These are phyloP conservation scores for Adelges cooleyi DNA, from an alignment of 1,140 invertebrate species.

Conservation along the genomic window DNA sequence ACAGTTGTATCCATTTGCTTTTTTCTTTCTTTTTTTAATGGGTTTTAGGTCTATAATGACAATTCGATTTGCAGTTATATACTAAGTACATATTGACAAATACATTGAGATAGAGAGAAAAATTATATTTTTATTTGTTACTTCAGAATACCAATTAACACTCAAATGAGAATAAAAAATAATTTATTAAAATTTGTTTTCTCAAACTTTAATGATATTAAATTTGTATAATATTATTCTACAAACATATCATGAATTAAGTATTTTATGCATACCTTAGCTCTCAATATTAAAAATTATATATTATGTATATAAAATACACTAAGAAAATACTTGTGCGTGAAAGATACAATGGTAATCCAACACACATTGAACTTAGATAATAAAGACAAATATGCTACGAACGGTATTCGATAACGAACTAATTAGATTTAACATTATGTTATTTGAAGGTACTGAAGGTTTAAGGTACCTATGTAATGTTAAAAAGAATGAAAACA, in stretches of 20 bases:
- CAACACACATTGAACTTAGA: too few relatives aligned
- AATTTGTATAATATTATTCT: conserved; percentile 10
- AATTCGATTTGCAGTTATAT: conserved; percentile 3
- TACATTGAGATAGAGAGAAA: not conserved
- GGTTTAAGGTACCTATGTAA: too few relatives aligned
- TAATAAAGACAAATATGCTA: too few relatives aligned
- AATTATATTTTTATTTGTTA: not conserved
- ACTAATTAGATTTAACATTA: too few relatives aligned
- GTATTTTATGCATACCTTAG: conserved; percentile 5
- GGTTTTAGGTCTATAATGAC: not conserved
- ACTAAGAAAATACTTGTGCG: too few relatives aligned
- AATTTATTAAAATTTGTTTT: conserved; percentile 13
- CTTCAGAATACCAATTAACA: not conserved
- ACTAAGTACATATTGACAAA: conserved; percentile 3
- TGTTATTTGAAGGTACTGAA: too few relatives aligned
- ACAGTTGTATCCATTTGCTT: too few relatives aligned
- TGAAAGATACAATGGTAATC: too few relatives aligned
- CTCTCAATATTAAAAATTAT: conserved; percentile 1
- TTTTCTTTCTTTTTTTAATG: not conserved
- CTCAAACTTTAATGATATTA: conserved; percentile 5
- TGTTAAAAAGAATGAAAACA: too few relatives aligned
- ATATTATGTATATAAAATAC: too few relatives aligned
- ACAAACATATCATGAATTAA: conserved; percentile 12
- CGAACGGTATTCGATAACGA: too few relatives aligned
- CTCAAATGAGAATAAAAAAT: conserved; percentile 3